Evolutionary conservation across 2,113 vertebrate genomes (phyloP), one percentile per base, ranked within the genome.

Genomic region (Pseudopodoces humilis): DNA sequence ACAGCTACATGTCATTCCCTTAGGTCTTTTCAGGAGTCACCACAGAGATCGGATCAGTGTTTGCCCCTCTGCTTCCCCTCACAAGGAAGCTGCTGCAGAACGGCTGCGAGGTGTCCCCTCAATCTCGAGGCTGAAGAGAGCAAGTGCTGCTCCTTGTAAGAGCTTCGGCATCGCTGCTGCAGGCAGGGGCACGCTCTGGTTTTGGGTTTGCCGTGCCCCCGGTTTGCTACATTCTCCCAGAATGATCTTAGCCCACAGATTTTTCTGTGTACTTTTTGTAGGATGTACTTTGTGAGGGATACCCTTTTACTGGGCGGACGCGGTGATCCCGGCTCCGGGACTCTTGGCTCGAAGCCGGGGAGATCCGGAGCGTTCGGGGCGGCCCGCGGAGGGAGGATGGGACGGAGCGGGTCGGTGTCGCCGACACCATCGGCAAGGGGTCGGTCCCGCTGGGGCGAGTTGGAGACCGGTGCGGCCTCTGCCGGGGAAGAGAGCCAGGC

Each of bases 391-490:
- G 39, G 27, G 17, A 20, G 31, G 14, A 7, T 2, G 9, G 35
- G 7, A 16, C 4, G 8, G n/a, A 14, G 15, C 9, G 37, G 41
- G 10, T 22, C 12, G 14, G 43, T 39, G 25, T 3, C 22, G 13
- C 21, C 14, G 53, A 33, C n/a, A 33, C 16, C 56, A 15, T 16
- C n/a, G 21, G 52, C 47, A 13, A 12, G 7, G 44, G 55, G 13
- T 4, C 63, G 27, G 13, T 80, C 18, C 97, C 93, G 39, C 96
- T 94, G 92, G 96, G 94, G 91, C 44, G 93, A 94, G 81, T 81
- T 67, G 82, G 79, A 85, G 95, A 67, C 77, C 72, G 81, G 65
- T 24, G 74, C 31, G 33, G 53, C 72, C 20, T 67, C 64, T 15
- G 75, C 43, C 33, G 75, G 50, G 58, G 35, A 70, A 31, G 6